These are phyloP conservation scores for Aphis craccivora DNA, from an alignment of 1,140 invertebrate species.

Conservation along the genomic window DNA sequence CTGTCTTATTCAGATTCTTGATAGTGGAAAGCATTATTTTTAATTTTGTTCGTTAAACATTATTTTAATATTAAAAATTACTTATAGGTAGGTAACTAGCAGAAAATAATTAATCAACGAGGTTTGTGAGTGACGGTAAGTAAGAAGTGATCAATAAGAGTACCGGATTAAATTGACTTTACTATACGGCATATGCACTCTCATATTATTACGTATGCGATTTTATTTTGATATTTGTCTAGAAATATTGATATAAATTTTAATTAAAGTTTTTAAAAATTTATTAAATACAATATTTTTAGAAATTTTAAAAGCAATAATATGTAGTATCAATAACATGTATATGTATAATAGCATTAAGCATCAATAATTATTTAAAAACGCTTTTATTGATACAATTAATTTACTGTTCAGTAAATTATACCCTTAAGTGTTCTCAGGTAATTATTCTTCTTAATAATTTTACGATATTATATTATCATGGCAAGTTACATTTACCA, in stretches of 20 bases:
- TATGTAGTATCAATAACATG: no score
- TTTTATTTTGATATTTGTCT: neutral
- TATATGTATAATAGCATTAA: neutral
- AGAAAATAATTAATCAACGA: neutral
- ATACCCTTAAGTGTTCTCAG: neutral
- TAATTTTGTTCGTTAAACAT: neutral
- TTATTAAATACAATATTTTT: neutral
- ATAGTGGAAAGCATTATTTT: neutral
- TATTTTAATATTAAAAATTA: neutral
- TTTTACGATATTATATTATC: neutral
- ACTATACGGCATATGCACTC: neutral
- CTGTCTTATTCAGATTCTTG: neutral
- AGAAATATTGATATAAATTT: neutral
- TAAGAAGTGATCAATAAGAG: neutral
- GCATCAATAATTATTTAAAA: neutral
- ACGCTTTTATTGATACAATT: neutral
- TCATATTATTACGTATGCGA: neutral
- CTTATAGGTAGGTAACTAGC: neutral
- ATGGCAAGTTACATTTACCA: neutral
- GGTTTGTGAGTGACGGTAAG: neutral
- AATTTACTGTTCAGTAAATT: neutral
- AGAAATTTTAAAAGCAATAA: neutral
- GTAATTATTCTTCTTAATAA: neutral
- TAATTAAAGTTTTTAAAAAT: neutral
- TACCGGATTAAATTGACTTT: neutral